Evolutionary conservation across 2,797 vertebrate genomes (phyloP), one percentile per base, ranked within the genome.

Genomic region (Champsocephalus esox): DNA sequence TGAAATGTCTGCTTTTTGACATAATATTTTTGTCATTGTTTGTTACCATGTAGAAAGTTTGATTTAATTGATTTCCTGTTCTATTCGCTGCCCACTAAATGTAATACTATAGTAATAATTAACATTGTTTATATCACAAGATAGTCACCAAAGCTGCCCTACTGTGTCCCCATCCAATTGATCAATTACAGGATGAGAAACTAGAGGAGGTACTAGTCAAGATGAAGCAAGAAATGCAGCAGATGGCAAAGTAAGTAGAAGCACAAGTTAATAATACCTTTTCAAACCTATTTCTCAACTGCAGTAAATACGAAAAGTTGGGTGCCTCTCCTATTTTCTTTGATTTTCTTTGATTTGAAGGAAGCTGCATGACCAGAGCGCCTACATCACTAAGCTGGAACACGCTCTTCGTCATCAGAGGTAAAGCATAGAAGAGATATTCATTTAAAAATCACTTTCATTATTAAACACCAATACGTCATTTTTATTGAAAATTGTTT

Each of bases 191-290:
- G 97, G 95, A 84, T 65, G 89, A 89, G 28, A 96, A 96, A 85
- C 83, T 97, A 72, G 96, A 97, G 77, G 96, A 96, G 12, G 79
- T 88, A 14, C 85, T 96, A 12, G 86, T 92, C 80, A 95, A 94
- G 82, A 92, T 94, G 80, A 95, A 93, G 54, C 90, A 96, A 67
- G 94, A 96, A 86, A 93, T 96, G 54, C 93, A 96, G 66, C 93
- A 94, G 77, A 84, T 97, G 63, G 90, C 95, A 82, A 81, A 93
- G 97, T 97, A 94, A 81, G 90, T 68, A 8, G 3, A 13, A n/a
- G 5, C 3, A 41, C 3, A 58, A 0, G 0, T 61, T 62, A 16
- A 1, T 17, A 32, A 49, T 3, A 6, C 10, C 14, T 43, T 38
- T 51, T 24, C 3, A 43, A 11, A 32, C 10, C 8, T 45, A 16